Evolutionary conservation across 53 echinoderm and acorn worm species (phyloP).

Genomic region (Arbacia lixula): DNA sequence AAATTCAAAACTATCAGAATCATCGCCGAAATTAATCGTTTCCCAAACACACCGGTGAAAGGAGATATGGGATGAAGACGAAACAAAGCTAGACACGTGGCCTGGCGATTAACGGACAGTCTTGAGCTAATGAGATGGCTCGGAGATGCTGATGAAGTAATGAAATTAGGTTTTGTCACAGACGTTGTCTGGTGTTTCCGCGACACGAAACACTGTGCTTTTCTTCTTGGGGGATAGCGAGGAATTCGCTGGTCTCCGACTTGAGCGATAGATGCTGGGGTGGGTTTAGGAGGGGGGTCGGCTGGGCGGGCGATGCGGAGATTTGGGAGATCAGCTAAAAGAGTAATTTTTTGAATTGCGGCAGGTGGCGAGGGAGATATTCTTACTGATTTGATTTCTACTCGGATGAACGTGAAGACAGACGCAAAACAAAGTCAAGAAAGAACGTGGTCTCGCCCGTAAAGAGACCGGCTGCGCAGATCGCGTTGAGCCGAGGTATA

Average conservation of each 20-base stretch:
- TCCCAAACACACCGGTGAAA: constrained; percentile 8
- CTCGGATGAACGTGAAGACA: constrained; percentile 14
- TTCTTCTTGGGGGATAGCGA: constrained; percentile 1
- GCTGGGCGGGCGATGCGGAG: not conserved
- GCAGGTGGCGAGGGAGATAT: constrained; percentile 9
- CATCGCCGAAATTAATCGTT: constrained; percentile 29
- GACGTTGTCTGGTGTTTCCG: not conserved
- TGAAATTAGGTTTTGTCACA: constrained; percentile 8
- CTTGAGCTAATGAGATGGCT: no score
- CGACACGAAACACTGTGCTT: not conserved
- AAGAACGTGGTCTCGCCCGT: no score
- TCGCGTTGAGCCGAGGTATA: no score
- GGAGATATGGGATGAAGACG: no score
- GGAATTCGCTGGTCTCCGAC: not conserved
- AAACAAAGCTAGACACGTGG: no score
- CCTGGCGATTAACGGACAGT: no score
- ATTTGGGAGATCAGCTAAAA: not conserved
- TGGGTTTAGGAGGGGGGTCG: not conserved
- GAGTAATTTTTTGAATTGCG: not conserved
- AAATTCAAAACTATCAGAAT: constrained; percentile 35
- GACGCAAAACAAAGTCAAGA: constrained; percentile 3
- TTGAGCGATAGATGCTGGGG: not conserved
- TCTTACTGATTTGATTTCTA: constrained; percentile 18
- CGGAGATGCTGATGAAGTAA: constrained; percentile 11
- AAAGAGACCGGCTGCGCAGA: no score